Conservation (phyloP, 2,797 vertebrate species). For the Gymnothorax reevesii region DNA sequence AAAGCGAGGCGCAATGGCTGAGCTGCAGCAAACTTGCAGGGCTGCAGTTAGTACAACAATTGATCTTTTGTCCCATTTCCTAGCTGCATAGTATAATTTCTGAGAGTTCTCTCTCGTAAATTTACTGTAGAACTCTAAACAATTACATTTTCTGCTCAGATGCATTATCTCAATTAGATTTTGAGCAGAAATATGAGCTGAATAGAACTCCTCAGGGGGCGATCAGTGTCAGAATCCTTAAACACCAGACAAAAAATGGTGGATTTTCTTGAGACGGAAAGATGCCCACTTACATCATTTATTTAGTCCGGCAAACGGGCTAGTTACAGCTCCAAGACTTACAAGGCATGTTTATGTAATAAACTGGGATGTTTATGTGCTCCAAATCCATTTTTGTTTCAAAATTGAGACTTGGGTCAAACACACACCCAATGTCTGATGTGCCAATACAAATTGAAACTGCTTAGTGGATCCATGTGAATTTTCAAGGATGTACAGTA, state of each 20-base stretch:
- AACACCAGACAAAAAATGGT: not conserved
- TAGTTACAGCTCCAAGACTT: too few species aligned
- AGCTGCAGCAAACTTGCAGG: not conserved
- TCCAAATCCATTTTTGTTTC: not conserved
- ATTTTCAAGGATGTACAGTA: too few species aligned
- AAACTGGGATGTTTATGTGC: not conserved
- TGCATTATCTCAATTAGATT: constrained; percentile 4
- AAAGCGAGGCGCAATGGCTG: not conserved
- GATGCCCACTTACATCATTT: not conserved
- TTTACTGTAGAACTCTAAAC: not conserved
- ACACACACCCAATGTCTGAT: not conserved
- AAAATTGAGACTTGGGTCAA: not conserved
- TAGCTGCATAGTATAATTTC: not conserved
- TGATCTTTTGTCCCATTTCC: not conserved
- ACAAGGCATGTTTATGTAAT: too few species aligned
- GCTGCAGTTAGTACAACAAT: not conserved
- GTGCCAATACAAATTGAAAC: too few species aligned
- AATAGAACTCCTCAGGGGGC: not conserved
- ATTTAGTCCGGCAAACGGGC: not conserved
- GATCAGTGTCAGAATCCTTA: not conserved
- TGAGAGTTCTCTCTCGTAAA: not conserved
- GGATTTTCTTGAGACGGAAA: not conserved
- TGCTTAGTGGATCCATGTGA: too few species aligned
- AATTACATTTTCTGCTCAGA: not conserved
- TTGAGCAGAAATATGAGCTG: not conserved